Evolutionary conservation across 2,113 vertebrate species (phyloP), one percentile per base, ranked within the genome.

Genomic region (Rostratula benghalensis): DNA sequence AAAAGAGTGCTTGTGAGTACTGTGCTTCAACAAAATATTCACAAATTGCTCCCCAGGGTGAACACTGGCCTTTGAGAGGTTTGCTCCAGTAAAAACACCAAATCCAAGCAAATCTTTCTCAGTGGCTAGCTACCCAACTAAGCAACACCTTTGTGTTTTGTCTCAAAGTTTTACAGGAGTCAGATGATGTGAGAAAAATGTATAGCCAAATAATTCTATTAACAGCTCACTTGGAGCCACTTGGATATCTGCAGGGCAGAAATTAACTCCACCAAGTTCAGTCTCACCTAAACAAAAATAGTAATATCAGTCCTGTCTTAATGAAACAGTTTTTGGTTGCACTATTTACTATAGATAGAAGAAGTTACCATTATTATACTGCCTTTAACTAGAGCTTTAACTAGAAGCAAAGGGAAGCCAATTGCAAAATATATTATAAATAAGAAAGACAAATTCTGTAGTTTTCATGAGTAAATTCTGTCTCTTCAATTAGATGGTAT

Each of bases 91-190:
- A 53, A 95, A 97, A 94, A 80, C 46, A 77, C 4, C 6, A 54
- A 73, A 75, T 46, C 63, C 7, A 5, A 93, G 75, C 68, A 94
- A 73, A 83, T 70, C 35, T 56, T 88, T 86, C 86, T 70, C 1
- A 2, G n/a, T 93, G 85, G 88, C 83, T 70, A 48, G 33, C 60
- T 94, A 95, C 64, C 85, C 73, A 92, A 4, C 83, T 74, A 91
- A 90, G 64, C 80, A 93, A 90, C 78, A 93, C 76, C 56, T 89
- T 69, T 70, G 21, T 96, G 68, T 90, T 95, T 96, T 92, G 83
- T 96, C 86, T 95, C 71, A 43, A 67, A 90, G n/a, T 74, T 94
- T 95, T 92, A 81, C 48, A 64, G 35, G 56, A 74, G 56, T 86
- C 84, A 86, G 45, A 86, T 88, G 59, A 48, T 2, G 20, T 88